phyloP scores from a whole-genome alignment of 2,113 vertebrate species.

The Python bivittatus region DNA sequence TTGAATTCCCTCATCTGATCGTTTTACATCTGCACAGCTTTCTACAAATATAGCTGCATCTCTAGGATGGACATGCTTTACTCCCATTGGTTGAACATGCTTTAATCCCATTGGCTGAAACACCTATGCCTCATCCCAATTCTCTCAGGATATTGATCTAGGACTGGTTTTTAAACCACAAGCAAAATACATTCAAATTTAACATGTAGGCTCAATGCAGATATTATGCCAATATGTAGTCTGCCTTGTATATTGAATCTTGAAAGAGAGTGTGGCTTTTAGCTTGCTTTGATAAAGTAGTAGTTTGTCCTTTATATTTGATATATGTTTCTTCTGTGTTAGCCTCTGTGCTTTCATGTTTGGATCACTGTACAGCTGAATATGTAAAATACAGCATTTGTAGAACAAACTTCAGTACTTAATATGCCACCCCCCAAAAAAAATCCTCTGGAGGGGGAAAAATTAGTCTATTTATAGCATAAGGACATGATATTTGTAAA shows the following conservation, averaged over 20 bases:
- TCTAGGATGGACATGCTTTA: background rate
- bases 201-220: background rate
- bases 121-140: too few species aligned
- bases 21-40: background rate
- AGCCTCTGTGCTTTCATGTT: background rate
- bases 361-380: background rate
- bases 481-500: conserved; percentile 8
- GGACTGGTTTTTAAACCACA: too few species aligned
- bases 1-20: too few species aligned
- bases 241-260: background rate
- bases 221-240: background rate
- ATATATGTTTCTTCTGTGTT: fast-evolving
- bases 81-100: too few species aligned
- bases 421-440: conserved; percentile 26
- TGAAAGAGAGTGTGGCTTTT: fast-evolving
- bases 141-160: too few species aligned
- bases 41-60: background rate
- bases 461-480: conserved; percentile 21
- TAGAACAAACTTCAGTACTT: background rate
- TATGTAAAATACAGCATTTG: background rate
- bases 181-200: background rate
- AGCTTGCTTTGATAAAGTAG: background rate
- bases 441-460: background rate
- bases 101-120: too few species aligned
- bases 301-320: background rate